Percentiles rank a stretch among this genome's conserved stretches.
phyloP scores from a whole-genome alignment of 2,113 vertebrate genomes.

The Gambusia holbrooki region DNA sequence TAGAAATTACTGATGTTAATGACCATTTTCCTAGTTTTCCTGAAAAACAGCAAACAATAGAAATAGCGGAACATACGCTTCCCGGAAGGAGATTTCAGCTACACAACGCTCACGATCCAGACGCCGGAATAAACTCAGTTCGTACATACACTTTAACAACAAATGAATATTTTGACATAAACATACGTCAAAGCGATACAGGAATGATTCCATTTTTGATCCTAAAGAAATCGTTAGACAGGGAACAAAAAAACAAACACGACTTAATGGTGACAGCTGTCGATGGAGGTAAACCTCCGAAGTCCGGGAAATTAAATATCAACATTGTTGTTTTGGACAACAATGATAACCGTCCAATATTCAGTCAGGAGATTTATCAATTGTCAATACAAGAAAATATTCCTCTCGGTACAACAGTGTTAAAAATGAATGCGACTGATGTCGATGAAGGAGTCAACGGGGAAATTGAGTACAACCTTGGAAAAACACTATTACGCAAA shows the following conservation, averaged over 20 bases:
- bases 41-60: constrained; percentile 52
- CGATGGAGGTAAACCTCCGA: constrained; percentile 66
- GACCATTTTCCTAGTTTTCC: constrained; percentile 69
- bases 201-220: constrained; percentile 62
- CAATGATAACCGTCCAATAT: constrained; percentile 74
- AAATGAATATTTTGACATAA: constrained; percentile 67
- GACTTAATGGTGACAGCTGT: constrained; percentile 52
- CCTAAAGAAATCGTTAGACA: constrained; percentile 64
- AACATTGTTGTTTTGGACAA: constrained; percentile 62
- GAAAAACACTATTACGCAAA: constrained; percentile 20
- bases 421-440: constrained; percentile 47
- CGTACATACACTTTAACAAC: constrained; percentile 63
- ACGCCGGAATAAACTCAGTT: constrained; percentile 62
- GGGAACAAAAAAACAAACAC: constrained; percentile 51
- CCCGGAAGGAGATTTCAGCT: constrained; percentile 69
- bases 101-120: constrained; percentile 61
- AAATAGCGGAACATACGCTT: constrained; percentile 61
- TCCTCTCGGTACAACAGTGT: constrained; percentile 6
- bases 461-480: constrained; percentile 39
- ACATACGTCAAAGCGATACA: constrained; percentile 49
- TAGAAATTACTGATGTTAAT: constrained; percentile 75
- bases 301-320: constrained; percentile 54
- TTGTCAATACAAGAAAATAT: constrained; percentile 54
- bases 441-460: constrained; percentile 27
- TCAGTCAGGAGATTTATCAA: constrained; percentile 56